phyloP scores from a whole-genome alignment of 2,888 invertebrate species.

The Orthosia gracilis region DNA sequence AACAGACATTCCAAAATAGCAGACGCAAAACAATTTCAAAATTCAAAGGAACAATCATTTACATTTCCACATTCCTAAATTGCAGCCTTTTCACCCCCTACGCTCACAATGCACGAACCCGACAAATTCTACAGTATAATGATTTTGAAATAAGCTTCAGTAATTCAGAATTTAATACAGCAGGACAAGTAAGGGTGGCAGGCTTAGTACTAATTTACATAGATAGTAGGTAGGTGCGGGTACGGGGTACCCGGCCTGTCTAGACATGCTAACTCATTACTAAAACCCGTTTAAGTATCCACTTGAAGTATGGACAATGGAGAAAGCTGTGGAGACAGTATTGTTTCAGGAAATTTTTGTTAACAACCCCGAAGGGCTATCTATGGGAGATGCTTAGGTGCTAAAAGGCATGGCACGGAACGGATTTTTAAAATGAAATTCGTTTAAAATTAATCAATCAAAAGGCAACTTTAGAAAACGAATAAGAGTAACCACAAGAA shows the following conservation, averaged over 20 bases:
- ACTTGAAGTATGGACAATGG: constrained; percentile 66
- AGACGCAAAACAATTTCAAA: constrained; percentile 12
- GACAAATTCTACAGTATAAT: constrained; percentile 27
- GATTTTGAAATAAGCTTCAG: constrained; percentile 37
- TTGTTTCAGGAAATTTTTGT: background rate
- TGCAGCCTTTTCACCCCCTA: constrained; percentile 11
- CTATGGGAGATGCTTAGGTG: no score
- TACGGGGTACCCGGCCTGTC: constrained; percentile 69
- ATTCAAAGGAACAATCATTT: constrained; percentile 13
- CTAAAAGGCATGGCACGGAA: no score
- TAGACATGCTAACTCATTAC: constrained; percentile 88
- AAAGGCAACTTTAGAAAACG: no score
- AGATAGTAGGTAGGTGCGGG: constrained; percentile 9
- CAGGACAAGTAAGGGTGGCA: constrained; percentile 32
- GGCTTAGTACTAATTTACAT: constrained; percentile 64
- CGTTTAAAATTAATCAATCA: no score
- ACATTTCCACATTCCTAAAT: constrained; percentile 14
- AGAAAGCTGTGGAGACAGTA: constrained; percentile 64
- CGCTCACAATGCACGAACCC: constrained; percentile 18
- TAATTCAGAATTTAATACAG: constrained; percentile 51
- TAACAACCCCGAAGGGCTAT: background rate
- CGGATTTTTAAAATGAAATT: no score
- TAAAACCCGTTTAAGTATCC: constrained; percentile 80
- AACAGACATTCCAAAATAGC: background rate
- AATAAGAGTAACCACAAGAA: no score